Evolutionary conservation across 1,140 invertebrate genomes (phyloP).

Genomic region (Zelostemma sp.): DNA sequence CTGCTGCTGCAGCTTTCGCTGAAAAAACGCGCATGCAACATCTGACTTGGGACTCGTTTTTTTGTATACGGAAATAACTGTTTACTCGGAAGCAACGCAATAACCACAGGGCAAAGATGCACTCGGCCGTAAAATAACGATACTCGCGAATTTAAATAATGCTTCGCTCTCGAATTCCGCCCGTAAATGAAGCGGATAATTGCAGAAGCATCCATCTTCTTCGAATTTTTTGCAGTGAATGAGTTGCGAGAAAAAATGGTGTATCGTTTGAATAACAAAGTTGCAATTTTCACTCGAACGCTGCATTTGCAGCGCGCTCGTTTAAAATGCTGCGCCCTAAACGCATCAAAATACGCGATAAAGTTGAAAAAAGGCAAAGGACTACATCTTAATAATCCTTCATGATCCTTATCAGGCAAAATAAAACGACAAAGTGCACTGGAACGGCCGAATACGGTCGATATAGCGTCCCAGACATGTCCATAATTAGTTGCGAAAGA

Average conservation of each 20-base stretch:
- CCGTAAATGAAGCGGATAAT: conserved; percentile 19
- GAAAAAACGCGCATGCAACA: not conserved
- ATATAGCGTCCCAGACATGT: not conserved
- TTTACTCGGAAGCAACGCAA: conserved; percentile 18
- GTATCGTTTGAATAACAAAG: not conserved
- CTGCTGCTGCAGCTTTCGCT: too few relatives aligned
- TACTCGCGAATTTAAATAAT: conserved; percentile 40
- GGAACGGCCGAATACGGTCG: not conserved
- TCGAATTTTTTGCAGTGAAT: not conserved
- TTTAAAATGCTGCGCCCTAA: too few relatives aligned
- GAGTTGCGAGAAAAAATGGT: too few relatives aligned
- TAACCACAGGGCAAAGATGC: conserved; percentile 3
- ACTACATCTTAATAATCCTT: not conserved
- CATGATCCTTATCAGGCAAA: not conserved
- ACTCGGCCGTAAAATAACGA: conserved; percentile 44
- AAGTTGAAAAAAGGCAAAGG: not conserved
- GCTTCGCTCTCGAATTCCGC: conserved; percentile 26
- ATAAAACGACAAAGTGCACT: not conserved
- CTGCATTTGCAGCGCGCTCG: too few relatives aligned
- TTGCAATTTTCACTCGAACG: not conserved
- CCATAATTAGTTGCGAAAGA: not conserved
- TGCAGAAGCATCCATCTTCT: not conserved
- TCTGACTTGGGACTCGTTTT: conserved; percentile 23
- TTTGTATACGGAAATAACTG: conserved; percentile 33
- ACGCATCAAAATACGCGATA: not conserved